Evolutionary conservation across 2,888 invertebrate species (phyloP), one percentile per base, ranked within the genome.

Genomic region (Zelleria hepariella): DNA sequence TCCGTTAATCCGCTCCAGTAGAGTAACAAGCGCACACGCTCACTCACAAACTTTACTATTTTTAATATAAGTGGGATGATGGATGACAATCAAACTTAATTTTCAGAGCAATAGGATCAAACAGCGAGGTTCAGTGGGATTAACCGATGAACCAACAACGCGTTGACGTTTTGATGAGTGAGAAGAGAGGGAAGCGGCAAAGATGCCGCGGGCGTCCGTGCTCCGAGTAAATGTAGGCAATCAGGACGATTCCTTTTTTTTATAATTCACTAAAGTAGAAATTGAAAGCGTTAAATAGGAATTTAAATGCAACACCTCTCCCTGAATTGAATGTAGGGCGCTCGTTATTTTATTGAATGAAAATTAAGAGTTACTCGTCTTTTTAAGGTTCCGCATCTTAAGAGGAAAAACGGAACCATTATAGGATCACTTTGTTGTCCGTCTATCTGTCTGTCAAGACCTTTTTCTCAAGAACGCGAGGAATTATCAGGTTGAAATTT

Each of bases 101-200:
- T 5, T 3, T 32, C 32, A 32, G 6, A 7, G 32, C 32, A 10
- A 42, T 42, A 2, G 32, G 10, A 42, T 42, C 32, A 10, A 42
- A 42, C 10, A 2, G 10, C 15, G 10, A 1, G 32, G 10, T 42
- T 42, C 32, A 42, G 15, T 10, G 10, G 10, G 32, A 42, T 42
- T 42, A 5, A 42, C n/a, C n/a, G n/a, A n/a, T n/a, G n/a, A 42
- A 15, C 2, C 32, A 23, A 56, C 8, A 27, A 26, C 1, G 26
- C 84, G 86, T 86, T 87, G 87, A 86, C 87, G 79, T 86, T 85
- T 83, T 85, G 85, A 86, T 82, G 86, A 86, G 83, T 78, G 78
- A 80, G 82, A 83, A 86, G 82, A 72, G 72, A 70, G 68, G 70
- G 73, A 71, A 69, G 69, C 66, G 66, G 72, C 64, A 65, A 68